Evolutionary conservation across 2,888 invertebrate genomes (phyloP).

Genomic region (Pardosa pseudoannulata): DNA sequence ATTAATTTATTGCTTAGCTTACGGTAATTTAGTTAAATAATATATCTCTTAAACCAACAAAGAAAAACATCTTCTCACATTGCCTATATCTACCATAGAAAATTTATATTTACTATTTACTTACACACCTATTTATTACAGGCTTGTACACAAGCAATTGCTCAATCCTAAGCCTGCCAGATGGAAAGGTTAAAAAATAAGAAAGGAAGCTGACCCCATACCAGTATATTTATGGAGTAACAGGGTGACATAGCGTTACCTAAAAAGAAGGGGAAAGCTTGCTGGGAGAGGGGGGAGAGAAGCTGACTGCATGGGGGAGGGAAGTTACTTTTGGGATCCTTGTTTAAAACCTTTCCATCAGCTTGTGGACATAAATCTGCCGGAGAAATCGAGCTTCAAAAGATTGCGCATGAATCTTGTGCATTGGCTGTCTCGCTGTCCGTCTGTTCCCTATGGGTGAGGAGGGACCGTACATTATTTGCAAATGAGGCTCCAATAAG

Average conservation of each 20-base stretch:
- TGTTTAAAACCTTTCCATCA: slow-evolving; percentile 73
- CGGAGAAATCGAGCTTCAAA: slow-evolving; percentile 58
- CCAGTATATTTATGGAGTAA: slow-evolving; percentile 67
- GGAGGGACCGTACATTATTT: slow-evolving; percentile 6
- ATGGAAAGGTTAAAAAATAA: slow-evolving; percentile 21
- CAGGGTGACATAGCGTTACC: slow-evolving; percentile 60
- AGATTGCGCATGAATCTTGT: slow-evolving; percentile 61
- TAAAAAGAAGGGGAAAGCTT: neutral
- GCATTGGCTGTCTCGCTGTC: slow-evolving; percentile 22
- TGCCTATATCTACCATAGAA: too few species aligned
- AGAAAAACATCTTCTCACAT: too few species aligned
- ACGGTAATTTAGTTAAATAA: too few species aligned
- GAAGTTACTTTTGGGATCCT: slow-evolving; percentile 37
- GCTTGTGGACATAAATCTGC: slow-evolving; percentile 68
- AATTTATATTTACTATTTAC: neutral
- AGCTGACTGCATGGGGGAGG: slow-evolving; percentile 12
- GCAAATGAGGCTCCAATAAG: neutral
- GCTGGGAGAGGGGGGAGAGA: neutral
- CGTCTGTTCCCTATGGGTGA: slow-evolving; percentile 24
- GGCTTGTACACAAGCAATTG: neutral
- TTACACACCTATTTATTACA: neutral
- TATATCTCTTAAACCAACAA: too few species aligned
- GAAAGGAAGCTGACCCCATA: slow-evolving; percentile 39
- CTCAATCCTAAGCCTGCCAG: neutral
- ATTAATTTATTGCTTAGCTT: too few species aligned